Evolutionary conservation across 2,888 invertebrate genomes (phyloP).

Genomic region (Holacanthella duospinosa): DNA sequence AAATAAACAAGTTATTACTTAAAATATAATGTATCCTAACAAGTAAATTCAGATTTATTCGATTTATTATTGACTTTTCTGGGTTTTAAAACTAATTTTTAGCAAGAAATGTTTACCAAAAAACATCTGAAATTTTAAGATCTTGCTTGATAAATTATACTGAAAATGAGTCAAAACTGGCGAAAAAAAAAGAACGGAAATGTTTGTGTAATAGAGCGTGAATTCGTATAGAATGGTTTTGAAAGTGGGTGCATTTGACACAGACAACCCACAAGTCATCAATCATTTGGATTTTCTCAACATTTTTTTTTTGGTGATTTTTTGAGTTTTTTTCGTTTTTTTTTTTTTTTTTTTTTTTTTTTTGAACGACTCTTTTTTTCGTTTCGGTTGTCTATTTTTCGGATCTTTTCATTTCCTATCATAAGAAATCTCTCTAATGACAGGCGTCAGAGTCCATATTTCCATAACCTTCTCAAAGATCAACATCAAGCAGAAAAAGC

Average conservation of each 20-base stretch:
- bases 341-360: neutral
- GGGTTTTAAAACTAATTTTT: neutral
- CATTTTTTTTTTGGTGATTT: neutral
- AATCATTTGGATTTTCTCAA: constrained; percentile 1
- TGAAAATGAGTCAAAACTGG: neutral
- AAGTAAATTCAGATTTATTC: too few relatives aligned
- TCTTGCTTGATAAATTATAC: too few relatives aligned
- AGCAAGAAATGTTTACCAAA: too few relatives aligned
- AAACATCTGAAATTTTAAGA: too few relatives aligned
- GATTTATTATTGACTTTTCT: too few relatives aligned
- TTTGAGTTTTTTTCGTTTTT: neutral
- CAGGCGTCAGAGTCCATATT: neutral
- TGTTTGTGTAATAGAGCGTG: constrained; percentile 5
- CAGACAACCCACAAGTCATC: constrained; percentile 10
- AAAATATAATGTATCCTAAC: too few relatives aligned
- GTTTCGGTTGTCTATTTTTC: neutral
- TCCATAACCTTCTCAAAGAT: neutral
- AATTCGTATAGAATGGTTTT: neutral
- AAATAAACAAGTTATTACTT: too few relatives aligned
- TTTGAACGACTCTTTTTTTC: neutral
- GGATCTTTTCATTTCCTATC: neutral
- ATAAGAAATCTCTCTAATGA: neutral
- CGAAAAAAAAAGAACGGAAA: neutral
- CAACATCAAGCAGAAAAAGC: neutral
- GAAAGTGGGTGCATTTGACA: constrained; percentile 5